A percentile compares a stretch with the other conserved stretches of the same genome.
Evolutionary conservation across 2,113 vertebrate genomes (phyloP).

Genomic region (Marcusenius ussheri): DNA sequence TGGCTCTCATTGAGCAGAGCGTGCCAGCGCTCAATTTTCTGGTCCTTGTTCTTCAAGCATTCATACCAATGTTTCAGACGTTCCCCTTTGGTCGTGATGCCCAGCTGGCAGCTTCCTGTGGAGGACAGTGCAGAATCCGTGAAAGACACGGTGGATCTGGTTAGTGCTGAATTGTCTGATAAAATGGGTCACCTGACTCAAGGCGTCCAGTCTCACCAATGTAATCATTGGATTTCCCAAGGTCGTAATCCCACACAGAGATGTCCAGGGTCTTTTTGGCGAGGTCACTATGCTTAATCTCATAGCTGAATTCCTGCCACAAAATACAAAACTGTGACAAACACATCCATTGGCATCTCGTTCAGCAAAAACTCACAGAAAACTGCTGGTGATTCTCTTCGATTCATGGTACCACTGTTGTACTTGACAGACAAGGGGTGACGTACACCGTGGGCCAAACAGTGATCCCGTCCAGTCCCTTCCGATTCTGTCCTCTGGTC

Average conservation of each 20-base stretch:
- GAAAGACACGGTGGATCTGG: not conserved
- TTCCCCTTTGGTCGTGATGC: slow-evolving; percentile 91
- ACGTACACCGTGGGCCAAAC: not conserved
- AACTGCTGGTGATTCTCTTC: not conserved
- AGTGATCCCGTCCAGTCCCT: not conserved
- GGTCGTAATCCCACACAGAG: slow-evolving; percentile 97
- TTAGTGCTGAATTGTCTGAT: not conserved
- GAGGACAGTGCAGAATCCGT: not conserved
- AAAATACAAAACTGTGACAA: not conserved
- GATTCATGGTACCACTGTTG: not conserved
- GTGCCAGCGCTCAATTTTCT: slow-evolving; percentile 97
- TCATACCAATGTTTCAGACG: slow-evolving; percentile 97
- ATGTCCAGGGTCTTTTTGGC: slow-evolving; percentile 93
- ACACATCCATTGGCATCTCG: not conserved
- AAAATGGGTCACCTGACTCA: not conserved
- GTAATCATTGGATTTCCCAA: slow-evolving; percentile 72
- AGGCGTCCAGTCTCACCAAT: slow-evolving; percentile 66
- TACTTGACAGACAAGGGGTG: not conserved
- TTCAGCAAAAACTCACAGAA: not conserved
- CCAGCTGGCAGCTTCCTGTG: slow-evolving; percentile 80
- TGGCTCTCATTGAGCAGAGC: slow-evolving; percentile 84
- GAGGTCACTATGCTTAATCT: slow-evolving; percentile 89
- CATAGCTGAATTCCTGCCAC: slow-evolving; percentile 87
- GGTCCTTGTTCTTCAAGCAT: slow-evolving; percentile 96
- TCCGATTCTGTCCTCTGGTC: not conserved